Conservation (phyloP, 2,888 invertebrate genomes). For the Sinelater perroti region DNA sequence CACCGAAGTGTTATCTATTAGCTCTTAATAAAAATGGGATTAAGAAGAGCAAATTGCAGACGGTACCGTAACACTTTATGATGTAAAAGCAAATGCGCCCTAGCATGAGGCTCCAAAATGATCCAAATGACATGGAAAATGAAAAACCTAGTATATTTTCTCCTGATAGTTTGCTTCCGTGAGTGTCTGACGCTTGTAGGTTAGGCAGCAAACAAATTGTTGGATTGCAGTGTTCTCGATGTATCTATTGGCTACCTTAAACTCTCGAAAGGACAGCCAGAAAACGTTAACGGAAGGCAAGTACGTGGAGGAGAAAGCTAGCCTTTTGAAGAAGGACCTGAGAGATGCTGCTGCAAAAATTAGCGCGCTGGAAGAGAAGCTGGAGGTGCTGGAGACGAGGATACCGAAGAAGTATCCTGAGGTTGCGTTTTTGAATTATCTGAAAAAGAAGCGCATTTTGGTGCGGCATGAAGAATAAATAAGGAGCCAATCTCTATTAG, state of each 20-base stretch:
- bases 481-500: neutral
- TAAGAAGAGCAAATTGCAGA: too few species aligned
- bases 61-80: too few species aligned
- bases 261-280: neutral
- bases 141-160: constrained; percentile 43
- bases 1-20: too few species aligned
- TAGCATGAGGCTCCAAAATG: constrained; percentile 36
- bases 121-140: constrained; percentile 46
- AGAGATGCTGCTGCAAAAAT: constrained; percentile 72
- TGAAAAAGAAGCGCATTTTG: constrained; percentile 90
- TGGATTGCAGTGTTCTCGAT: constrained; percentile 50
- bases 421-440: constrained; percentile 91
- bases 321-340: constrained; percentile 58
- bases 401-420: constrained; percentile 87
- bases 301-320: constrained; percentile 44
- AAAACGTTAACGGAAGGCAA: too few species aligned
- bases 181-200: constrained; percentile 39
- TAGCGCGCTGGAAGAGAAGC: constrained; percentile 74
- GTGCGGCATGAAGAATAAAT: constrained; percentile 60
- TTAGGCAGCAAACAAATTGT: constrained; percentile 43
- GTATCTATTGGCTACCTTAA: neutral
- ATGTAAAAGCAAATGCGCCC: too few species aligned
- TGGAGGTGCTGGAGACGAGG: constrained; percentile 74
- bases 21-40: too few species aligned
- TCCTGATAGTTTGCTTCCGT: constrained; percentile 21